phyloP scores from a whole-genome alignment of 2,113 vertebrate genomes.

The Australoheros scitulus region DNA sequence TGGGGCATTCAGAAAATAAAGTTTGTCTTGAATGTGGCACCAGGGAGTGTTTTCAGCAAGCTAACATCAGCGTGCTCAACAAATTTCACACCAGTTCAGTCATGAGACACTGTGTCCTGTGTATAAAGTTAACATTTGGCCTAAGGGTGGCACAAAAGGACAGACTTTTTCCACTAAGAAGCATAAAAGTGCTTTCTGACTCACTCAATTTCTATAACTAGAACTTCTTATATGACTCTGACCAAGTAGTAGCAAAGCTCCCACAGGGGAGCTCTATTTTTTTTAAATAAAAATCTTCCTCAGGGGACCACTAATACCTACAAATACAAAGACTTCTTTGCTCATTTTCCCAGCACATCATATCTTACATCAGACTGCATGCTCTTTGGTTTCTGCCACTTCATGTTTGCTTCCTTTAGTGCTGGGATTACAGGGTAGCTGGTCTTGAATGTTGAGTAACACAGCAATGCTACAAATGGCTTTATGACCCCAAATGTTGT shows the following conservation, averaged over 20 bases:
- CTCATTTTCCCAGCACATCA: background rate
- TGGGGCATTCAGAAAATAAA: background rate
- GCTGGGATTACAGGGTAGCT: background rate
- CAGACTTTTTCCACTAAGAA: background rate
- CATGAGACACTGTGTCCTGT: background rate
- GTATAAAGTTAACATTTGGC: conserved; percentile 3
- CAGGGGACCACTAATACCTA: background rate
- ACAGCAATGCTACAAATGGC: background rate
- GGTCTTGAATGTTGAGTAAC: background rate
- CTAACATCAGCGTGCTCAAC: background rate
- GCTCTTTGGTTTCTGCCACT: background rate
- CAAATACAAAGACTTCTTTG: background rate
- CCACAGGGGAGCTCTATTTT: background rate
- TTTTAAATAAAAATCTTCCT: background rate
- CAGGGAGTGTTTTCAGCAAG: background rate
- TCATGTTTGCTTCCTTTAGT: background rate
- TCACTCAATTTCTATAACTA: background rate
- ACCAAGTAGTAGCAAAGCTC: background rate
- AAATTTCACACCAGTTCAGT: conserved; percentile 7
- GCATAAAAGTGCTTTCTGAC: background rate
- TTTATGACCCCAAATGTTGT: background rate
- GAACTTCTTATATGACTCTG: background rate
- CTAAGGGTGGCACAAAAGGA: background rate
- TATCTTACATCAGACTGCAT: background rate
- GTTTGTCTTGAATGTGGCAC: background rate